phyloP scores from a whole-genome alignment of 2,888 invertebrate species.

The Coleophora deauratella region DNA sequence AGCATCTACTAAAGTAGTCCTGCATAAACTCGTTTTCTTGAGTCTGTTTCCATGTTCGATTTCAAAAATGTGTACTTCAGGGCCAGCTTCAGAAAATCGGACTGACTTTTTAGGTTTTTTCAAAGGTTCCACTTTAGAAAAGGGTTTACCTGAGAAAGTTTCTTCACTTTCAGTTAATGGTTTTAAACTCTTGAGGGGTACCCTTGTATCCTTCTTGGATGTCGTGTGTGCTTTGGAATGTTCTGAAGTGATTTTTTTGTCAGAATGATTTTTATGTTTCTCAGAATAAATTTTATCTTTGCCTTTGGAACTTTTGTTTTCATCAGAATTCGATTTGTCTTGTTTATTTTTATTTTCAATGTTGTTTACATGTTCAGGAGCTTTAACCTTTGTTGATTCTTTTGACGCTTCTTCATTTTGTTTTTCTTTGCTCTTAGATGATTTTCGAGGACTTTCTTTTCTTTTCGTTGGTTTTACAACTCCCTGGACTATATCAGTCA shows the following conservation, averaged over 20 bases:
- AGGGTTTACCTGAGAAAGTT: constrained; percentile 36
- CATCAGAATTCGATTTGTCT: constrained; percentile 18
- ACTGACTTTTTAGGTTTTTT: constrained; percentile 44
- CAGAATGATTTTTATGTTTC: constrained; percentile 3
- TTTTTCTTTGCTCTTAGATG: constrained; percentile 17
- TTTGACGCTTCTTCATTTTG: constrained; percentile 5
- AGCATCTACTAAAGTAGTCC: constrained; percentile 36
- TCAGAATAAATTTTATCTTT: constrained; percentile 8
- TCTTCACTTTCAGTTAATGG: constrained; percentile 36
- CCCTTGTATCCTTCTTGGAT: constrained; percentile 20
- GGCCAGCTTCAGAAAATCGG: constrained; percentile 38
- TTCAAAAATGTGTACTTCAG: constrained; percentile 39
- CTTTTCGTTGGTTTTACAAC: constrained; percentile 35
- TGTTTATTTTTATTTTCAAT: constrained; percentile 19
- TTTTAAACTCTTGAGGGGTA: constrained; percentile 40
- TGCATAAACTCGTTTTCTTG: constrained; percentile 48
- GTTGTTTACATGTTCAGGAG: constrained; percentile 12
- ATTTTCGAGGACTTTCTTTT: constrained; percentile 23
- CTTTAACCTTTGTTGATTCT: constrained; percentile 2
- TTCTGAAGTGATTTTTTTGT: neutral
- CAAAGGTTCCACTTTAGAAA: constrained; percentile 43
- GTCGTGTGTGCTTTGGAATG: neutral
- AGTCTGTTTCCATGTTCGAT: constrained; percentile 55
- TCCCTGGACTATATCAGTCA: constrained; percentile 45
- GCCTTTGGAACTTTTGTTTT: constrained; percentile 1